Evolutionary conservation across 2,888 invertebrate species (phyloP).

Genomic region (Dyspetes luteomarginatus): DNA sequence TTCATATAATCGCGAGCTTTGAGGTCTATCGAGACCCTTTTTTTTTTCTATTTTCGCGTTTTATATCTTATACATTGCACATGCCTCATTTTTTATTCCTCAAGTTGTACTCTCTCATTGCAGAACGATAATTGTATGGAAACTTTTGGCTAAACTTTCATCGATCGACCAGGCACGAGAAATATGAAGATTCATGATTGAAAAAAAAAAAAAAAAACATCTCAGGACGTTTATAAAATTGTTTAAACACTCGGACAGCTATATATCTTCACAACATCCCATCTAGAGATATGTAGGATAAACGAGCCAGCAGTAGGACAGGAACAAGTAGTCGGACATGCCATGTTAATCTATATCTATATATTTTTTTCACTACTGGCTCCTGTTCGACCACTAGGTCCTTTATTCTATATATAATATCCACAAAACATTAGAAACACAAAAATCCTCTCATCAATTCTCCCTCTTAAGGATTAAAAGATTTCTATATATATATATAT

Average conservation of each 20-base stretch:
- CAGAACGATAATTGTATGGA: constrained; percentile 39
- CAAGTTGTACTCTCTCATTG: not conserved
- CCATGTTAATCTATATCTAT: too few relatives aligned
- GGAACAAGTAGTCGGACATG: too few relatives aligned
- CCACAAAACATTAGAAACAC: constrained; percentile 49
- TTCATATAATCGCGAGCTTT: constrained; percentile 56
- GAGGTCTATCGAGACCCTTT: constrained; percentile 35
- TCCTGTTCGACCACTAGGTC: too few relatives aligned
- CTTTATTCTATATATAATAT: constrained; percentile 21
- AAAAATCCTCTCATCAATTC: constrained; percentile 9
- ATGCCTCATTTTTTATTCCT: constrained; percentile 58
- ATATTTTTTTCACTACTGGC: too few relatives aligned
- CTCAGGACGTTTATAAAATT: constrained; percentile 46
- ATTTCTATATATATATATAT: too few relatives aligned
- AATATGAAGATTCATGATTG: constrained; percentile 30
- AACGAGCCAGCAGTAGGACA: too few relatives aligned
- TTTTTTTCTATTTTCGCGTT: not conserved
- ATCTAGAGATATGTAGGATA: too few relatives aligned
- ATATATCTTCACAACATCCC: constrained; percentile 57
- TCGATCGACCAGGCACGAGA: constrained; percentile 23
- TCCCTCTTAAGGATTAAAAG: constrained; percentile 23
- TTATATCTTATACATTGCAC: constrained; percentile 64
- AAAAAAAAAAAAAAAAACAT: constrained; percentile 47
- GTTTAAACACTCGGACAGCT: constrained; percentile 53
- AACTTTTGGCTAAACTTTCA: constrained; percentile 17